Evolutionary conservation across 2,888 invertebrate species (phyloP), one percentile per base, ranked within the genome.

Genomic region (Cabera pusaria): DNA sequence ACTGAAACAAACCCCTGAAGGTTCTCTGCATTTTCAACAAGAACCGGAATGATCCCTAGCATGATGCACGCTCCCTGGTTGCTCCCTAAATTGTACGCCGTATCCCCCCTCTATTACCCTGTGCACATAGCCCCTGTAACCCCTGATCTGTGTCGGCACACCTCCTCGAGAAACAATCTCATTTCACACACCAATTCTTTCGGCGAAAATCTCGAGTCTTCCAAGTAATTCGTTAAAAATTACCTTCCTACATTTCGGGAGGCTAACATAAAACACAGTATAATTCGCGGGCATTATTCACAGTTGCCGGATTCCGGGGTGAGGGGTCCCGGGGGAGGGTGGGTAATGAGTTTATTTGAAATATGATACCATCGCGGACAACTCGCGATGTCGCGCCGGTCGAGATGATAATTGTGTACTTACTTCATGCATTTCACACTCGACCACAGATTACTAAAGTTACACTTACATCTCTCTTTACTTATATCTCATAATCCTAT

Each of bases 201-300:
- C 56, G 49, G 45, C 53, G 57, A 59, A 58, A 67, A 65, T 65
- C 68, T 59, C 64, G 68, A 71, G 71, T 71, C 72, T 70, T 67
- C 61, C 24, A 57, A 59, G 68, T 72, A 70, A 73, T 74, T 76
- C 72, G 70, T 71, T 73, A 72, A 73, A 70, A 67, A 68, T 63
- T 64, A 52, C 62, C 59, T 58, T 52, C 42, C 34, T 48, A 37
- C 38, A 41, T 43, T 33, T 35, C 40, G 49, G 42, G 53, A 53
- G 54, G 49, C 53, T 56, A 59, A 67, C 73, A 75, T 76, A 75
- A 75, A 75, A 74, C 64, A 74, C 75, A 72, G 74, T 65, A 74
- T 75, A 76, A 76, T 73, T 71, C 74, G 64, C 64, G 58, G 70
- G 68, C 75, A 73, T 77, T 76, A 77, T 74, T 76, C 74, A 76